These are phyloP conservation scores for Origma solitaria DNA, from an alignment of 2,113 vertebrate genomes.

Conservation along the genomic window DNA sequence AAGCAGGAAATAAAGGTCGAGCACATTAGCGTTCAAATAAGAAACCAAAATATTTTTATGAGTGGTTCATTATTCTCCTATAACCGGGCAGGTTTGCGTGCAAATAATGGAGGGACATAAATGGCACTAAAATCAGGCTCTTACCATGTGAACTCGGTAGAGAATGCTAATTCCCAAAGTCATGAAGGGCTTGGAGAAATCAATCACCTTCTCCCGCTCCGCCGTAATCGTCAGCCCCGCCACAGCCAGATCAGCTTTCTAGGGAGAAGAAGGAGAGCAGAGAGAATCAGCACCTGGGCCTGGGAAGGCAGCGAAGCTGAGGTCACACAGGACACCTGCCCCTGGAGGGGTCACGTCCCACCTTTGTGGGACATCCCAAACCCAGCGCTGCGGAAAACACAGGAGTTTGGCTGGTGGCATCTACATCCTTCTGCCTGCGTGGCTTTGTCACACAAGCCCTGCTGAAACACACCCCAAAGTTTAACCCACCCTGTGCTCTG, in stretches of 20 bases:
- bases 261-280: constrained; percentile 17
- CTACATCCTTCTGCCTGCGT: fast-evolving
- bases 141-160: constrained; percentile 97
- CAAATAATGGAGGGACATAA: constrained; percentile 62
- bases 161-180: constrained; percentile 97
- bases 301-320: fast-evolving
- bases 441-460: not conserved
- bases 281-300: not conserved
- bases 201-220: constrained; percentile 95
- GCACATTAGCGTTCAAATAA: constrained; percentile 44
- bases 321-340: fast-evolving
- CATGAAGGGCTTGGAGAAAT: constrained; percentile 99
- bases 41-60: constrained; percentile 63
- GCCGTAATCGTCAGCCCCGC: constrained; percentile 95
- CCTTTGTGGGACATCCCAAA: not conserved
- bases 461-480: not conserved
- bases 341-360: not conserved
- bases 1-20: constrained; percentile 12
- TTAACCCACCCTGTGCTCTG: not conserved
- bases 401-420: not conserved
- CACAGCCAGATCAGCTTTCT: constrained; percentile 97
- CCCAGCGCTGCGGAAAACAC: not conserved
- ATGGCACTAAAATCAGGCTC: constrained; percentile 62
- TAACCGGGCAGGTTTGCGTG: constrained; percentile 36
- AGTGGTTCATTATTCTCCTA: constrained; percentile 38